Conservation (phyloP, 2,113 vertebrate species). For the Oncorhynchus mykiss region DNA sequence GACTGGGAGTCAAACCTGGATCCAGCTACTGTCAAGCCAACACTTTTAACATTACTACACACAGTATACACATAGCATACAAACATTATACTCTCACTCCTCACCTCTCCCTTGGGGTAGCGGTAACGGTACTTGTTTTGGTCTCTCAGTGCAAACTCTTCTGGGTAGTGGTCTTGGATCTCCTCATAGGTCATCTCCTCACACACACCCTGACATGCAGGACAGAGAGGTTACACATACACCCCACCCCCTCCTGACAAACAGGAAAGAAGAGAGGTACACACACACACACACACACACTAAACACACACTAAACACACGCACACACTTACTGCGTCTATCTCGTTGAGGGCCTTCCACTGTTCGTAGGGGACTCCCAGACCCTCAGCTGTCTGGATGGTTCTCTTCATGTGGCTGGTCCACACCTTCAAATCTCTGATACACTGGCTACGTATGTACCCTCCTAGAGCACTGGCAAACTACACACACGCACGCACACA, state of each 20-base stretch:
- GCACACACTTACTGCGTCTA: conserved; percentile 82
- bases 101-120: conserved; percentile 92
- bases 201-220: conserved; percentile 81
- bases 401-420: conserved; percentile 93
- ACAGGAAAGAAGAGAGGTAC: no score
- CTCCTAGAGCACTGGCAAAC: conserved; percentile 79
- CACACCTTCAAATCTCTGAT: conserved; percentile 88
- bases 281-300: neutral
- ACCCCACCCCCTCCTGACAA: neutral
- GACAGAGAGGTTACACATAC: neutral
- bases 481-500: conserved; percentile 43
- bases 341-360: conserved; percentile 94
- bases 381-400: conserved; percentile 88
- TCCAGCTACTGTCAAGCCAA: no score
- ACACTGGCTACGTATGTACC: conserved; percentile 80
- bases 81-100: neutral
- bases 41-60: no score
- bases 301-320: neutral
- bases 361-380: conserved; percentile 85
- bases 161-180: conserved; percentile 83
- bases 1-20: no score
- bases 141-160: conserved; percentile 88
- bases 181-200: conserved; percentile 93
- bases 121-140: conserved; percentile 93
- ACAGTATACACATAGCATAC: no score